Evolutionary conservation across 2,888 invertebrate genomes (phyloP).

Genomic region (Thecophora atra): DNA sequence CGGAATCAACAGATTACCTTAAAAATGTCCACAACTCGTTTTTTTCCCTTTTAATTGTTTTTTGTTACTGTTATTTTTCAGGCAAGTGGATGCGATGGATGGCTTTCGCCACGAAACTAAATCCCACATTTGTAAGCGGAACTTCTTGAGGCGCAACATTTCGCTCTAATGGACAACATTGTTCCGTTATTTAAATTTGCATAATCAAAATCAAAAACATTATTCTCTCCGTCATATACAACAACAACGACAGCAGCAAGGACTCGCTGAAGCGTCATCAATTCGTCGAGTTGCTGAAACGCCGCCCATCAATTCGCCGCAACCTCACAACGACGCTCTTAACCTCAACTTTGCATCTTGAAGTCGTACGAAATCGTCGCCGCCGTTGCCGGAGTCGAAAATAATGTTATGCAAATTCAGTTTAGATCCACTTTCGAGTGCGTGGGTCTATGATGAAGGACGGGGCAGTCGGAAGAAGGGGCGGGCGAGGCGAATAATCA

Average conservation of each 20-base stretch:
- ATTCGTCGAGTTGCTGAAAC: conserved; percentile 40
- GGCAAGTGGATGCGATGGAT: not conserved
- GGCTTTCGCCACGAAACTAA: conserved; percentile 8
- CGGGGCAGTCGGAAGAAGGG: conserved; percentile 3
- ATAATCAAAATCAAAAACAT: conserved; percentile 62
- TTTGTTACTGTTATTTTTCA: too few relatives aligned
- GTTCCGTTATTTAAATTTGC: conserved; percentile 61
- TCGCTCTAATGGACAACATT: conserved; percentile 55
- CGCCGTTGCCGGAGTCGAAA: conserved; percentile 28
- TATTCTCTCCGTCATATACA: conserved; percentile 47
- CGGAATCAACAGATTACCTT: too few relatives aligned
- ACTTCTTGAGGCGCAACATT: conserved; percentile 39
- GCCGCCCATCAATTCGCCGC: conserved; percentile 47
- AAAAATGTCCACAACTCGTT: not conserved
- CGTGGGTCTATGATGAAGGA: not conserved
- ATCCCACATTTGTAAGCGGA: conserved; percentile 37
- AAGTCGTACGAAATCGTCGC: conserved; percentile 19
- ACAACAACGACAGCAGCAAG: conserved; percentile 10
- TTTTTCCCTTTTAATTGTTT: not conserved
- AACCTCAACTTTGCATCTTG: conserved; percentile 35
- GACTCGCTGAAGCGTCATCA: conserved; percentile 28
- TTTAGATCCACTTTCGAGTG: conserved; percentile 43
- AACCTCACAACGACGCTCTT: conserved; percentile 43
- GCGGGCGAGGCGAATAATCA: conserved; percentile 35
- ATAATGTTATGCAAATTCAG: conserved; percentile 48